Percentiles rank a stretch among this genome's conserved stretches.
These are phyloP conservation scores for Protosalanx chinensis DNA, from an alignment of 2,797 vertebrate genomes.

Conservation along the genomic window DNA sequence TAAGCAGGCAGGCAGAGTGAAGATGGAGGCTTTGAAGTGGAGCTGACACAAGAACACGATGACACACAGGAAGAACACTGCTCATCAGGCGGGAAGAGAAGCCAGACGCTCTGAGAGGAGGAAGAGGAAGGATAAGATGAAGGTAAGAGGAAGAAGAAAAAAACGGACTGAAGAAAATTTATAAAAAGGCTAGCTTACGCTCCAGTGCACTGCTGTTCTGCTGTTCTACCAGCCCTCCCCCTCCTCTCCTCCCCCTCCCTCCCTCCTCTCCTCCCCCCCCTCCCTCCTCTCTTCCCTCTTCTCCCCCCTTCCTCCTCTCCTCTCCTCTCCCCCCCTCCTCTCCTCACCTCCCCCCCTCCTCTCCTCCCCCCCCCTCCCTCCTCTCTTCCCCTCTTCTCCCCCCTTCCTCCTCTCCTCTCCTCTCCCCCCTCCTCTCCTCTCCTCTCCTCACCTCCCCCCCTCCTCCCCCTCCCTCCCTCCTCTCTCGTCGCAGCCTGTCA, in stretches of 20 bases:
- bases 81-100: conserved; percentile 35
- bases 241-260: conserved; percentile 3
- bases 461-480: conserved; percentile 20
- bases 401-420: conserved; percentile 3
- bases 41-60: conserved; percentile 18
- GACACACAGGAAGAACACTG: conserved; percentile 29
- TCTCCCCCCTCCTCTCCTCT: too few relatives aligned
- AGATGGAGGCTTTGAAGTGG: conserved; percentile 16
- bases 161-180: background rate
- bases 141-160: background rate
- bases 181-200: conserved; percentile 17
- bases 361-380: conserved; percentile 20
- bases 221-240: too few relatives aligned
- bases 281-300: too few relatives aligned
- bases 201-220: conserved; percentile 29
- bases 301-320: too few relatives aligned
- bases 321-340: background rate
- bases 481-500: conserved; percentile 17
- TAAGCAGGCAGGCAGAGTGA: conserved; percentile 30
- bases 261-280: background rate
- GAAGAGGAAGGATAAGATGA: conserved; percentile 7
- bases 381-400: conserved; percentile 22
- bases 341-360: too few relatives aligned
- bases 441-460: conserved; percentile 15
- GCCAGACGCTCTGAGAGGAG: conserved; percentile 25